Percentiles rank a stretch among this genome's conserved stretches.
phyloP scores from a whole-genome alignment of 2,797 vertebrate genomes.

The Macropus fuliginosus region DNA sequence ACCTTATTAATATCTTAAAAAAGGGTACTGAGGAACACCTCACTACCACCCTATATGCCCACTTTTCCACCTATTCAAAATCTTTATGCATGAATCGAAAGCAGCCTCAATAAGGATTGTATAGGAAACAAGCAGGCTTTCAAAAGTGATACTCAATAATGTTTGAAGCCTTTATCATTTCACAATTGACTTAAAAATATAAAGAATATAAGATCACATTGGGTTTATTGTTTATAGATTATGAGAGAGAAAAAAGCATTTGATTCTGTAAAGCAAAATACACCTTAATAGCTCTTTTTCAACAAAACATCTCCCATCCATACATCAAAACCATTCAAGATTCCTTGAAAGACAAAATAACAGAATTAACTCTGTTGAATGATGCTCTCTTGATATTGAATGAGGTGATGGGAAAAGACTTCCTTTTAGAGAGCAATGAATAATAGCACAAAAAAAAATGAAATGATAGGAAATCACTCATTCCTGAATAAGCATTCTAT shows the following conservation, averaged over 20 bases:
- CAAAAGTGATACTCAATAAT: neutral
- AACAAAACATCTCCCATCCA: neutral
- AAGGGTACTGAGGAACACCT: neutral
- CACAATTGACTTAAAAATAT: neutral
- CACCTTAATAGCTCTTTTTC: neutral
- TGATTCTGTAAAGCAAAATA: neutral
- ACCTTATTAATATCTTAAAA: neutral
- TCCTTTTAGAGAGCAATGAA: neutral
- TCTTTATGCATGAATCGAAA: neutral
- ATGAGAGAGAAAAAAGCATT: neutral
- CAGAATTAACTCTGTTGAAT: neutral
- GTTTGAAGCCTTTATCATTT: neutral
- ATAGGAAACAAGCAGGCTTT: neutral
- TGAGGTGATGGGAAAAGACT: neutral
- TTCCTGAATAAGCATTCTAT: neutral
- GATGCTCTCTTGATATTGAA: neutral
- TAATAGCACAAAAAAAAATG: neutral
- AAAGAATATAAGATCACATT: neutral
- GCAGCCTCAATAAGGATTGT: neutral
- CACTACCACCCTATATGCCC: neutral
- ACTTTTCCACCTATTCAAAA: neutral
- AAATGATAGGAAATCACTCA: neutral
- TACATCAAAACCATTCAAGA: neutral
- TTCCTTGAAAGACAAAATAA: neutral
- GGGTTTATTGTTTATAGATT: neutral